Evolutionary conservation across 2,797 vertebrate species (phyloP), one percentile per base, ranked within the genome.

Genomic region (Mormyrops attenuatus): DNA sequence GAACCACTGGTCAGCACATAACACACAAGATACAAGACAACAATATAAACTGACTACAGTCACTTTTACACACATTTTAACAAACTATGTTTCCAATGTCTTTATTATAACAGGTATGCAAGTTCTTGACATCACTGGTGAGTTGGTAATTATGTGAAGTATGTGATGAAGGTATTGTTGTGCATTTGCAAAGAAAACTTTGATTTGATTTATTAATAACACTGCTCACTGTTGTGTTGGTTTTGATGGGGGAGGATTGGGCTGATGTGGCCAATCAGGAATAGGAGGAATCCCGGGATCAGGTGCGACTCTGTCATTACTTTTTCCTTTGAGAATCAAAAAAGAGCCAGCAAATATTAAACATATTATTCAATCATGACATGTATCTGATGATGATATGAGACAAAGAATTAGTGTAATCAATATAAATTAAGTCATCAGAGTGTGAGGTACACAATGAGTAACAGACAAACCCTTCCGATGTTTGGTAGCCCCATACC

Each of bases 141-240:
- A 80, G 73, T 44, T 80, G 38, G 17, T 41, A 80, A 7, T 8
- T 80, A 41, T 7, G 73, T n/a, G 20, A 80, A 44, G 41, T n/a
- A 44, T 80, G 73, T 80, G 34, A 44, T 80, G 73, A 20, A 80
- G 1, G 73, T 44, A 30, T 15, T 80, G 55, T 17, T 55, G 34
- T n/a, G 17, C 66, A 73, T 73, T 73, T 73, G 30, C 30, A 5
- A 73, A 73, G 13, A n/a, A 80, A n/a, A 44, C 38, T 80, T 44
- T 80, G 38, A 44, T 80, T 44, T 80, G 50, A 6, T 34, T 55
- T 34, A 87, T 38, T 50, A 13, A 44, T 38, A 44, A 89, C 13
- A 22, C 53, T 55, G 94, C 96, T 95, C 91, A 96, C 96, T 11
- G 63, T 87, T 73, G 26, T 47, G 95, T 95, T 49, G 94, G 92